Conservation (phyloP, 1,140 invertebrate species). For the Leptinotarsa defecta region DNA sequence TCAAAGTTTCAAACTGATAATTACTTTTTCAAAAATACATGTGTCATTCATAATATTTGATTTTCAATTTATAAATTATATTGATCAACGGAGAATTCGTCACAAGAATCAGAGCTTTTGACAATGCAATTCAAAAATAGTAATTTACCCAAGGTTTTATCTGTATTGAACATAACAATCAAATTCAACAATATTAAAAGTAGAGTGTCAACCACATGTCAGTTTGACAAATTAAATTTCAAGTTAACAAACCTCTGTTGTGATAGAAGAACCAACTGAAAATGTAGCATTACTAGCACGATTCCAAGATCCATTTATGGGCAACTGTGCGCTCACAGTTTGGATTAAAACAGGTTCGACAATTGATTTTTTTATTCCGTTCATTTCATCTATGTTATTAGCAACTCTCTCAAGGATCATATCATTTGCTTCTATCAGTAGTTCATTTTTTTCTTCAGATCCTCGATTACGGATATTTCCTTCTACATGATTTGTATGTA, state of each 20-base stretch:
- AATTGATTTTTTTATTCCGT: conserved; percentile 65
- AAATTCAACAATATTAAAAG: not conserved
- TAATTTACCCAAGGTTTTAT: not conserved
- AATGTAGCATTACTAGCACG: conserved; percentile 53
- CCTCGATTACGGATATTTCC: conserved; percentile 64
- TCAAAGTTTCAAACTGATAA: too few relatives aligned
- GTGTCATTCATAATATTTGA: too few relatives aligned
- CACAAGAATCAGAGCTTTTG: too few relatives aligned
- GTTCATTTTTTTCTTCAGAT: conserved; percentile 74
- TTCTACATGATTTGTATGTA: conserved; percentile 65
- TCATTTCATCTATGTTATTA: conserved; percentile 72
- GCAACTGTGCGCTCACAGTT: conserved; percentile 49
- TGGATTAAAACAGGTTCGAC: conserved; percentile 59
- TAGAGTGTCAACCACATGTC: not conserved
- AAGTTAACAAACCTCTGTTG: conserved; percentile 24
- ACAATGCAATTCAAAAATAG: too few relatives aligned
- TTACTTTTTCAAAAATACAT: too few relatives aligned
- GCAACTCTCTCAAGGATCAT: conserved; percentile 79
- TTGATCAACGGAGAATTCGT: too few relatives aligned
- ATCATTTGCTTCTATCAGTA: conserved; percentile 78
- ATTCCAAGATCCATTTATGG: conserved; percentile 54
- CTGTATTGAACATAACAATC: not conserved
- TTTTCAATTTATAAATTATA: too few relatives aligned
- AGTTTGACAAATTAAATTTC: conserved; percentile 22
- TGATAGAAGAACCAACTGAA: conserved; percentile 36